Evolutionary conservation across 92 coral and sea anemone species (phyloP).

Genomic region (Porites lobata): DNA sequence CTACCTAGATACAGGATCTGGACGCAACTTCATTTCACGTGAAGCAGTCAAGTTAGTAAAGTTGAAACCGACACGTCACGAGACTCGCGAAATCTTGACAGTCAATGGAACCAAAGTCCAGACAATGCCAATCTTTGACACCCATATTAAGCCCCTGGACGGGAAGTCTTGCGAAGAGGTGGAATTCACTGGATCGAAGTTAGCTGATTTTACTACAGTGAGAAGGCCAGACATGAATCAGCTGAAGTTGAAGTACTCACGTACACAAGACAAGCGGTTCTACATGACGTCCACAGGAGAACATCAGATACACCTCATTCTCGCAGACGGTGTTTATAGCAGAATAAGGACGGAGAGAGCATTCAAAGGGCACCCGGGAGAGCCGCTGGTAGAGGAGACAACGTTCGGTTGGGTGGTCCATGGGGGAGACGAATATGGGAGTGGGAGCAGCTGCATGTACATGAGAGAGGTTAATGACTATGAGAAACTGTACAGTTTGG

Average conservation of each 20-base stretch:
- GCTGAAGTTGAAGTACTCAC: constrained; percentile 9
- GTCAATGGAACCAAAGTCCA: too few relatives aligned
- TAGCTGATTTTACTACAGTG: constrained; percentile 21
- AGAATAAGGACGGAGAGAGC: constrained; percentile 50
- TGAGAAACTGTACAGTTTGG: constrained; percentile 6
- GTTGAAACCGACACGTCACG: too few relatives aligned
- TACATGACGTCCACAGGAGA: constrained; percentile 18
- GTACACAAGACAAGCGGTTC: constrained; percentile 20
- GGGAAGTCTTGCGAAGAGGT: neutral
- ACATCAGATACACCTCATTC: too few relatives aligned
- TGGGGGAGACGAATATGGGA: constrained; percentile 47
- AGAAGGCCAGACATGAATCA: constrained; percentile 13
- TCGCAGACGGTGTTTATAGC: constrained; percentile 4
- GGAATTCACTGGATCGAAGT: constrained; percentile 11
- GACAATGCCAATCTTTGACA: too few relatives aligned
- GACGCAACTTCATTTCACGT: too few relatives aligned
- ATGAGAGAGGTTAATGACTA: constrained; percentile 38
- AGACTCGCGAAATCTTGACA: too few relatives aligned
- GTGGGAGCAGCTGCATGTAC: constrained; percentile 58
- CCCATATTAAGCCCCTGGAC: too few relatives aligned
- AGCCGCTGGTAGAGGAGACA: constrained; percentile 61
- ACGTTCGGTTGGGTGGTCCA: constrained; percentile 66
- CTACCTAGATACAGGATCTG: too few relatives aligned
- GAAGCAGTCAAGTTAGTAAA: too few relatives aligned
- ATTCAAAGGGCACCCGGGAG: constrained; percentile 55